Evolutionary conservation across 35 echinoderm and acorn worm species (phyloP).

Genomic region (Ophiothrix spiculata): DNA sequence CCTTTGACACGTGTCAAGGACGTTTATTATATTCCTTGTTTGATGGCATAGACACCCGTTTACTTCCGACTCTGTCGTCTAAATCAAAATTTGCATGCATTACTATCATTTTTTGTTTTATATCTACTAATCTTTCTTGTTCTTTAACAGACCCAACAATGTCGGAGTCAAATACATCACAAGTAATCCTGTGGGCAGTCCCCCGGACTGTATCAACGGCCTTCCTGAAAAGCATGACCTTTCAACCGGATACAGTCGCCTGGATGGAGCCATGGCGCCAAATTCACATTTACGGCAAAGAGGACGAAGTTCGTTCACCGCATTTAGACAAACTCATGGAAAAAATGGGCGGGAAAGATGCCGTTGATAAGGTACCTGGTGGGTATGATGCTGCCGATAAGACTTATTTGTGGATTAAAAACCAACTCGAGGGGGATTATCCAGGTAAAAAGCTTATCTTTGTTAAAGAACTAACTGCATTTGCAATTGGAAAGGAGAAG

Average conservation of each 20-base stretch:
- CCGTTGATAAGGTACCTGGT: neutral
- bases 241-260: neutral
- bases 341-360: neutral
- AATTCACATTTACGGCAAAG: neutral
- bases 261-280: neutral
- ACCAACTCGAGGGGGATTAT: constrained; percentile 32
- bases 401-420: constrained; percentile 21
- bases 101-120: too few relatives aligned
- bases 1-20: too few relatives aligned
- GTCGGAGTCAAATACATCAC: too few relatives aligned
- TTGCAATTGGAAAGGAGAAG: neutral
- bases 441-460: constrained; percentile 32
- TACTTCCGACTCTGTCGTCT: too few relatives aligned
- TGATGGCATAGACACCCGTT: too few relatives aligned
- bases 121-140: too few relatives aligned
- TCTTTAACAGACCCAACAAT: too few relatives aligned
- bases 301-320: neutral
- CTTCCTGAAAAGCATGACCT: constrained; percentile 17
- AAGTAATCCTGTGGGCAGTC: neutral
- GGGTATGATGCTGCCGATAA: neutral
- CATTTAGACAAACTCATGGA: neutral
- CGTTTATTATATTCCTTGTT: too few relatives aligned
- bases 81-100: too few relatives aligned
- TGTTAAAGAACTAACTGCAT: constrained; percentile 1
- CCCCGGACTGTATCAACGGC: constrained; percentile 1